Evolutionary conservation across 2,113 vertebrate genomes (phyloP), one percentile per base, ranked within the genome.

Genomic region (Petrocephalus microphthalmus): DNA sequence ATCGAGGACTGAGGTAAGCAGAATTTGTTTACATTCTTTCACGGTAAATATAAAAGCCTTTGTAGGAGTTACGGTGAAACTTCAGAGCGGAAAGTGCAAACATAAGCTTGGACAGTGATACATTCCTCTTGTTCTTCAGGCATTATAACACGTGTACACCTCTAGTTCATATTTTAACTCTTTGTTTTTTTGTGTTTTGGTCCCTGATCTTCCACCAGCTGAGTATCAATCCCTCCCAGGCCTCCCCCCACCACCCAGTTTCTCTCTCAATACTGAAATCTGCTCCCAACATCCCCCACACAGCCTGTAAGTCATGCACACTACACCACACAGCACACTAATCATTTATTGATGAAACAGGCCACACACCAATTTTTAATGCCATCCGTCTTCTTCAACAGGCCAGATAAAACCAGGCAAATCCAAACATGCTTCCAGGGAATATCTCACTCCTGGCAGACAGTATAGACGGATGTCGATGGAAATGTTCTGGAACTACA

Each of bases 291-390:
- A 90, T 89, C 67, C 83, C 91, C 88, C 87, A 54, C 88, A 88
- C 91, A 90, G 90, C 90, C 89, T 90, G 92, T 93, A 91, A 93
- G 90, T 93, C 93, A 92, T 42, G 53, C 89, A 83, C 87, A n/a
- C n/a, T n/a, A n/a, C n/a, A n/a, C n/a, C n/a, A 87, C 90, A 85
- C 89, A 64, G 87, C 90, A 91, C 91, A 90, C 91, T 92, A 93
- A 92, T 93, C 90, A 93, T 92, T 92, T 93, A 93, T 92, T 93
- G 92, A 92, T 92, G 89, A 88, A 91, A 91, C 42, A 13, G 87
- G 84, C 88, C 91, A 87, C 90, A 87, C 88, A 88, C 90, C 89
- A 90, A 87, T 92, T 91, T 88, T 89, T 91, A 91, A 93, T 90
- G 85, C 88, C 90, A 89, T 90, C 91, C 87, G 84, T 90, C 90